Conservation (phyloP, 2,888 invertebrate species). For the Xanthia togata region DNA sequence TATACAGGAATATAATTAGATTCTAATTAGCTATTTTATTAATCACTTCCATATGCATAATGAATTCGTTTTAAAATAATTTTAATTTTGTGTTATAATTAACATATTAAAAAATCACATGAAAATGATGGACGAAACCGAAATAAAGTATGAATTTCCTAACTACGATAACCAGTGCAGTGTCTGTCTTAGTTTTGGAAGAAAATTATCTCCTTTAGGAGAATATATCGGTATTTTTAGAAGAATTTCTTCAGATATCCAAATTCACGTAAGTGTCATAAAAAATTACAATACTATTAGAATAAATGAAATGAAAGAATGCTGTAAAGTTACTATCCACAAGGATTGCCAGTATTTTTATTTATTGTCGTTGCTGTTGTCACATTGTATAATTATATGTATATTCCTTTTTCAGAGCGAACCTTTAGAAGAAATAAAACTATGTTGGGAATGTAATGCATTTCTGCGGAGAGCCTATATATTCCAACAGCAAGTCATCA, state of each 20-base stretch:
- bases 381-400: not conserved
- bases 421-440: constrained; percentile 34
- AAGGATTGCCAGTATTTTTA: no score
- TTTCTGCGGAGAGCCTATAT: constrained; percentile 54
- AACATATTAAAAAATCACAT: not conserved
- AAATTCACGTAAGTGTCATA: constrained; percentile 47
- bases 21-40: no score
- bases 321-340: no score
- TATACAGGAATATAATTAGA: not conserved
- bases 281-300: not conserved
- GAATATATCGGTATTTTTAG: constrained; percentile 49
- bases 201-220: constrained; percentile 52
- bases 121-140: constrained; percentile 55
- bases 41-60: not conserved
- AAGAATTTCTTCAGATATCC: constrained; percentile 44
- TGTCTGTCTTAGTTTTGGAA: constrained; percentile 62
- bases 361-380: no score
- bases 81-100: not conserved
- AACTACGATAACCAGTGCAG: constrained; percentile 43
- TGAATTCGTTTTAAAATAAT: not conserved
- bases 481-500: constrained; percentile 62
- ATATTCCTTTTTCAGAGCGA: constrained; percentile 42
- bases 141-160: constrained; percentile 60
- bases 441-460: constrained; percentile 74
- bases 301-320: no score